Percentiles rank a stretch among this genome's conserved stretches.
Evolutionary conservation across 2,113 vertebrate genomes (phyloP).

Genomic region (Aegotheles bennettii): DNA sequence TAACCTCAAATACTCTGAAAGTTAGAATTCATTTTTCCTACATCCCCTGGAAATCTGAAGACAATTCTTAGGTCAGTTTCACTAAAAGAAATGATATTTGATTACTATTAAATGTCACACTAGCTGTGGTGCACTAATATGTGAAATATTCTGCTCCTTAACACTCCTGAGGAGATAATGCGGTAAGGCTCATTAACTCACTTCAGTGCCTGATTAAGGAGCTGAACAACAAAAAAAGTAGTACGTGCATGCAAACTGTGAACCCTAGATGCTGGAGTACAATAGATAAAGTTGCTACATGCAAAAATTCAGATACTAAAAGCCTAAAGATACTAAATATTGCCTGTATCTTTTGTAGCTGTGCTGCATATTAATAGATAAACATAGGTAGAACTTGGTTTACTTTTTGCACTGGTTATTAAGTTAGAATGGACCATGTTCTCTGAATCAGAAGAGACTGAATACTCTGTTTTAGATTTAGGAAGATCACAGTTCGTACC

Average conservation of each 20-base stretch:
- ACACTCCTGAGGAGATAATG: not conserved
- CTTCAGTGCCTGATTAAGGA: not conserved
- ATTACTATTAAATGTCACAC: conserved; percentile 19
- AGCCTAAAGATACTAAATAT: not conserved
- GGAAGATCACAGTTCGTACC: not conserved
- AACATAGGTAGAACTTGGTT: not conserved
- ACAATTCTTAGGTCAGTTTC: not conserved
- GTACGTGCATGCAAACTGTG: not conserved
- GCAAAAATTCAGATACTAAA: not conserved
- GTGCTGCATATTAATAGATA: not conserved
- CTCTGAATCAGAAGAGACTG: not conserved
- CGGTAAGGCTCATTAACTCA: not conserved
- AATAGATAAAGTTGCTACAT: not conserved
- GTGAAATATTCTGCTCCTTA: not conserved
- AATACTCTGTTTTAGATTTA: not conserved
- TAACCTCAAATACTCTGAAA: not conserved
- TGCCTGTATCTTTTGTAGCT: not conserved
- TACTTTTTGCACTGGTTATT: not conserved
- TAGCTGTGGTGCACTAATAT: not conserved
- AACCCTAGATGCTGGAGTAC: not conserved
- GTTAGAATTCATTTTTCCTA: conserved; percentile 2
- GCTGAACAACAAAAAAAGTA: not conserved
- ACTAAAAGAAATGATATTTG: not conserved
- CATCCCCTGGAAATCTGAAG: not conserved
- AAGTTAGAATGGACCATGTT: rapidly evolving